These are phyloP conservation scores for Stenopsyche tienmushanensis DNA, from an alignment of 1,140 invertebrate genomes.

Conservation along the genomic window DNA sequence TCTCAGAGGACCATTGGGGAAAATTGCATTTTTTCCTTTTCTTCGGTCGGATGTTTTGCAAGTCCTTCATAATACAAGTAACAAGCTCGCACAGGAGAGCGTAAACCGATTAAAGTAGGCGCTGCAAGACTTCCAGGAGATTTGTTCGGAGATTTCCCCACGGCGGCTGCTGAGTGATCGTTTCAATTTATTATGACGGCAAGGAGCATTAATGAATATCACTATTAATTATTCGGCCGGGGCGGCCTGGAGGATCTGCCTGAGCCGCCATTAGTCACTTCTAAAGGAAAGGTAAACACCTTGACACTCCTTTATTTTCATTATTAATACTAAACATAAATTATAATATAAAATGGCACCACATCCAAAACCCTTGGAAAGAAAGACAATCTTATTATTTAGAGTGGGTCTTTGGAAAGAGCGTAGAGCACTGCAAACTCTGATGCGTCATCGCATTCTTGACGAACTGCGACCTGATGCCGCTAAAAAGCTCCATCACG, in stretches of 20 bases:
- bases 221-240: constrained; percentile 19
- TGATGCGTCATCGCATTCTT: too few species aligned
- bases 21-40: too few species aligned
- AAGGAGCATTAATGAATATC: constrained; percentile 20
- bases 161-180: neutral
- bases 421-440: too few species aligned
- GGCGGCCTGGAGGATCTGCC: neutral
- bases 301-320: constrained; percentile 25
- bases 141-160: neutral
- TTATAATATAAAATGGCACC: neutral
- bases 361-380: neutral
- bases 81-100: too few species aligned
- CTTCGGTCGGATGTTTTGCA: too few species aligned
- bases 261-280: constrained; percentile 9
- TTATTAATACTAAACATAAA: constrained; percentile 5
- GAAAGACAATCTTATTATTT: neutral
- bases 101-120: too few species aligned
- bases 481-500: too few species aligned
- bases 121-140: neutral
- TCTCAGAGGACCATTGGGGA: too few species aligned
- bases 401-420: neutral
- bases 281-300: constrained; percentile 12
- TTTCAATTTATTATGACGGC: constrained; percentile 14
- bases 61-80: too few species aligned
- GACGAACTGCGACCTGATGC: too few species aligned